Percentiles rank a stretch among this genome's conserved stretches.
These are phyloP conservation scores for Ips nitidus DNA, from an alignment of 1,140 invertebrate species.

Conservation along the genomic window DNA sequence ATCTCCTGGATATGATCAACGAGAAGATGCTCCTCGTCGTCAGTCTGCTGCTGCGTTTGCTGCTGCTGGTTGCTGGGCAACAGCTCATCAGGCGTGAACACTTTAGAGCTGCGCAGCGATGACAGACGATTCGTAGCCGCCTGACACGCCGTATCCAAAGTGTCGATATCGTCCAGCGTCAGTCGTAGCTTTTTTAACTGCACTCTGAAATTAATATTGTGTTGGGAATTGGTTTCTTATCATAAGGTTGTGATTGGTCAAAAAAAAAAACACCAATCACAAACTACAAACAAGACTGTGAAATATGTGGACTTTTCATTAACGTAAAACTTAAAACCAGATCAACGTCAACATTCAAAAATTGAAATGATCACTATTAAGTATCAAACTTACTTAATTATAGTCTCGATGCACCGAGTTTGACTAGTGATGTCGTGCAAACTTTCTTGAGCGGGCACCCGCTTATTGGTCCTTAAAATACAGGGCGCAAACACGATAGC, in stretches of 20 bases:
- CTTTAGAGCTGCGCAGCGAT: constrained; percentile 72
- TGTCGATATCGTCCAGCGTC: constrained; percentile 86
- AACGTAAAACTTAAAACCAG: no score
- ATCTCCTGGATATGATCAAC: constrained; percentile 74
- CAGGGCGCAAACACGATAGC: constrained; percentile 96
- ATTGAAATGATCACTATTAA: no score
- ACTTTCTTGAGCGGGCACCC: constrained; percentile 86
- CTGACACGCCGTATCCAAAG: constrained; percentile 78
- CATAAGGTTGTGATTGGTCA: background rate
- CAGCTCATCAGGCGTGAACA: constrained; percentile 66
- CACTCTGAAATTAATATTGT: constrained; percentile 23
- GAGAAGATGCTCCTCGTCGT: constrained; percentile 69
- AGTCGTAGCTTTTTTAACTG: constrained; percentile 71
- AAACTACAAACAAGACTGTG: background rate
- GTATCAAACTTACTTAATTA: constrained; percentile 62
- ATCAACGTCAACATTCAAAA: no score
- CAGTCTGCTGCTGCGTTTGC: constrained; percentile 50
- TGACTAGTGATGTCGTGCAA: constrained; percentile 77
- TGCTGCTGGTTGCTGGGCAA: constrained; percentile 52
- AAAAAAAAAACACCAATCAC: background rate
- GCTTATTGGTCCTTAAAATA: constrained; percentile 82
- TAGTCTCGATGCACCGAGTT: constrained; percentile 84
- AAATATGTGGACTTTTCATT: no score
- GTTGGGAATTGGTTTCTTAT: background rate
- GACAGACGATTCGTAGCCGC: constrained; percentile 74